phyloP scores from a whole-genome alignment of 2,113 vertebrate genomes.

The Sialia sialis region DNA sequence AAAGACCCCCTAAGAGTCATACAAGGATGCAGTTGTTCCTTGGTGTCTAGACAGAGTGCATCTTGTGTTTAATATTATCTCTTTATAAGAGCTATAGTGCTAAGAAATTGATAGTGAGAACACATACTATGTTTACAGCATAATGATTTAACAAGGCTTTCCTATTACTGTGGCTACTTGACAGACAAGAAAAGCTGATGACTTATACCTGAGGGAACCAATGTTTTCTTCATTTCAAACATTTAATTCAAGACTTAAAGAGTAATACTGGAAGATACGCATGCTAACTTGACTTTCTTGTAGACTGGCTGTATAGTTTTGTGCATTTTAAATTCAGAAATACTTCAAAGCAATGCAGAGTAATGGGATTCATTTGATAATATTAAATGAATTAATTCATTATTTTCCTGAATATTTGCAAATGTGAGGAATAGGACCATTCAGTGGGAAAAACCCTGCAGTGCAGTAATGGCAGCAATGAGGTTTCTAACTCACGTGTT shows the following conservation, averaged over 20 bases:
- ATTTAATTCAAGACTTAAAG: neutral
- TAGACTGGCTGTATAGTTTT: neutral
- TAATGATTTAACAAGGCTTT: neutral
- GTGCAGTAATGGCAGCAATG: neutral
- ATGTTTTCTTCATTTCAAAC: neutral
- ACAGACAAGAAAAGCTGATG: neutral
- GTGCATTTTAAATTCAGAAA: neutral
- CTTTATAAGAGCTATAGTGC: neutral
- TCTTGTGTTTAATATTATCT: neutral
- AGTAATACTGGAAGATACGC: neutral
- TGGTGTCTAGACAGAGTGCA: neutral
- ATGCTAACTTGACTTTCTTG: neutral
- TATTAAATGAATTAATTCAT: neutral
- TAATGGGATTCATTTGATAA: neutral
- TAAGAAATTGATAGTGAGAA: neutral
- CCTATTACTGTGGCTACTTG: neutral
- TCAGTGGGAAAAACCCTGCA: neutral
- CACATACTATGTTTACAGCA: neutral
- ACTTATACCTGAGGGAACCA: slow-evolving; percentile 7
- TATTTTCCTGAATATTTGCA: neutral
- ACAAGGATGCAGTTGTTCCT: neutral
- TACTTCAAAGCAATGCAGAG: neutral
- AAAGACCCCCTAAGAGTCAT: neutral
- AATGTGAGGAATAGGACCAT: neutral
- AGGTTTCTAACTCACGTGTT: neutral